Percentiles rank a stretch among this genome's conserved stretches.
These are phyloP conservation scores for Tenthredo scrophulariae DNA, from an alignment of 2,888 invertebrate genomes.

Conservation along the genomic window DNA sequence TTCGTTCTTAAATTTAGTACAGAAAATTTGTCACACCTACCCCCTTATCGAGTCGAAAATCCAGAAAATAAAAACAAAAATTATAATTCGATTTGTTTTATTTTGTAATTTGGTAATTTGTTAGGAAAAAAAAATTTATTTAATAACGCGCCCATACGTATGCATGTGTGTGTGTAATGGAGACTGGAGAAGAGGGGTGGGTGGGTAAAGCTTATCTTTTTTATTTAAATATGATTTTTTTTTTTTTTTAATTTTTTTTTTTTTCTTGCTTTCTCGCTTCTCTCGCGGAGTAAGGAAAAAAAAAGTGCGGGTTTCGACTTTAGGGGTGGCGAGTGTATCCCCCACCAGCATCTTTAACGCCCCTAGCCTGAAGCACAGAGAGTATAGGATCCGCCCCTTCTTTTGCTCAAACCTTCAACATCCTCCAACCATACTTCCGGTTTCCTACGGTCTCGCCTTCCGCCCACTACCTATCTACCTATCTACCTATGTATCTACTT, in stretches of 20 bases:
- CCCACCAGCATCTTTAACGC: conserved; percentile 76
- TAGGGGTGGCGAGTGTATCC: conserved; percentile 72
- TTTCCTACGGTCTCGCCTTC: conserved; percentile 66
- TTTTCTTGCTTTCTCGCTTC: too few relatives aligned
- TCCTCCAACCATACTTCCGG: conserved; percentile 74
- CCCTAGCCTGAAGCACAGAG: conserved; percentile 65
- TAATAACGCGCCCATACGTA: too few relatives aligned
- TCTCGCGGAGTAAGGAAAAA: conserved; percentile 34
- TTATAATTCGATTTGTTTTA: too few relatives aligned
- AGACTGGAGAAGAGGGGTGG: not conserved
- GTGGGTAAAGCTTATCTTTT: not conserved
- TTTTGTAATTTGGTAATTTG: too few relatives aligned
- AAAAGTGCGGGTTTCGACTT: conserved; percentile 63
- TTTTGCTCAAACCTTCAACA: conserved; percentile 75
- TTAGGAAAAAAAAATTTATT: too few relatives aligned
- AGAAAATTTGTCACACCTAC: too few relatives aligned
- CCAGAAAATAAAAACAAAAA: too few relatives aligned
- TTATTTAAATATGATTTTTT: not conserved
- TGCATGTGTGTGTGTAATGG: too few relatives aligned
- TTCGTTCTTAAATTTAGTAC: not conserved
- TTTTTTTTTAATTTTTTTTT: not conserved
- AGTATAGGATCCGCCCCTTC: conserved; percentile 75
- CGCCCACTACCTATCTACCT: conserved; percentile 64
- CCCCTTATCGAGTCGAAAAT: too few relatives aligned
- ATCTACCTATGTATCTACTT: not conserved